A percentile compares a stretch with the other conserved stretches of the same genome.
These are phyloP conservation scores for Cheilinus undulatus DNA, from an alignment of 2,113 vertebrate species.

Conservation along the genomic window DNA sequence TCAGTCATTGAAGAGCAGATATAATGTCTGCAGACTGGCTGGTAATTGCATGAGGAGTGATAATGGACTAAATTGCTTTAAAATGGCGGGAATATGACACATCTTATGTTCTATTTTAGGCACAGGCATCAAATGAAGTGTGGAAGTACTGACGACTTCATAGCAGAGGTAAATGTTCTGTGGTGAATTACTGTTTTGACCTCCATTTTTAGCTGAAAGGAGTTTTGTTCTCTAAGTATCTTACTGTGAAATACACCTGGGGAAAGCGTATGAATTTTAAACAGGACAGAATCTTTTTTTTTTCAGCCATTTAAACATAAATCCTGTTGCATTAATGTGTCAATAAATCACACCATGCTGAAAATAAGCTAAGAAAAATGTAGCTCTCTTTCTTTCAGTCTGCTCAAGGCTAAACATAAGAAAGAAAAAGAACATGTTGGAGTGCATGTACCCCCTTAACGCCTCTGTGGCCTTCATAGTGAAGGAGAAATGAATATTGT, in stretches of 20 bases:
- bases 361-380: too few relatives aligned
- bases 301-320: too few relatives aligned
- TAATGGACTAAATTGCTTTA: conserved; percentile 12
- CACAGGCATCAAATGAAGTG: not conserved
- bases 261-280: not conserved
- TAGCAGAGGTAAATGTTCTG: conserved; percentile 1
- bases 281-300: too few relatives aligned
- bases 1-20: not conserved
- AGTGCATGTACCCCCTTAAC: too few relatives aligned
- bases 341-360: too few relatives aligned
- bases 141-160: not conserved
- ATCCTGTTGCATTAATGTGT: too few relatives aligned
- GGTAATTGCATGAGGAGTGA: not conserved
- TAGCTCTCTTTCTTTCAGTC: too few relatives aligned
- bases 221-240: not conserved
- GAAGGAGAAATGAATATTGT: too few relatives aligned
- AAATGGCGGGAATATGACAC: not conserved
- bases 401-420: too few relatives aligned
- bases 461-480: too few relatives aligned
- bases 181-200: not conserved
- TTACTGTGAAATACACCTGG: not conserved
- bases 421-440: too few relatives aligned
- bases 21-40: not conserved
- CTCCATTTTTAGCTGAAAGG: not conserved
- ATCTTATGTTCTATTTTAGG: not conserved